These are phyloP conservation scores for Drosophila seguyi DNA, from an alignment of 1,140 invertebrate genomes.

Conservation along the genomic window DNA sequence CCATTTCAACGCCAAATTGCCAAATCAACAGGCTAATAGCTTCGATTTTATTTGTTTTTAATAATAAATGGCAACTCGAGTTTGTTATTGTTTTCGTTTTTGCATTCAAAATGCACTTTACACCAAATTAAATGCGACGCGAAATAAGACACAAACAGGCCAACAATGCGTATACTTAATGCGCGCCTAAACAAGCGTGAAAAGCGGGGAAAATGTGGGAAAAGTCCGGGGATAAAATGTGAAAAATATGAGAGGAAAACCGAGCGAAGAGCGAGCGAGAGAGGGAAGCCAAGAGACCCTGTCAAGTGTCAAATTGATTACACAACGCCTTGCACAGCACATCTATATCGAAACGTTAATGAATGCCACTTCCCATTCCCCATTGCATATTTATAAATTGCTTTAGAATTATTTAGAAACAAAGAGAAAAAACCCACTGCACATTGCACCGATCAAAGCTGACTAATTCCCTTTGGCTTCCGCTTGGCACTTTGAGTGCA, in stretches of 20 bases:
- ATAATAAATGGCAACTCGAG: slow-evolving; percentile 4
- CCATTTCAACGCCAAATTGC: slow-evolving; percentile 28
- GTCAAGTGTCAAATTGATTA: slow-evolving; percentile 77
- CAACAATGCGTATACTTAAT: slow-evolving; percentile 70
- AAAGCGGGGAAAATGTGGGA: slow-evolving; percentile 21
- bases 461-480: slow-evolving; percentile 24
- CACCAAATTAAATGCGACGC: slow-evolving; percentile 62
- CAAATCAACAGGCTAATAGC: slow-evolving; percentile 16
- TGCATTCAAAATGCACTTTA: slow-evolving; percentile 49
- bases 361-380: slow-evolving; percentile 55
- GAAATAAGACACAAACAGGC: slow-evolving; percentile 31
- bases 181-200: slow-evolving; percentile 47
- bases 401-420: slow-evolving; percentile 10
- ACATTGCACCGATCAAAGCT: slow-evolving; percentile 21
- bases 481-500: slow-evolving; percentile 7
- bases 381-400: slow-evolving; percentile 43
- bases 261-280: not conserved
- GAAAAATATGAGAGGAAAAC: not conserved
- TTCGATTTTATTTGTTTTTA: slow-evolving; percentile 27
- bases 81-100: slow-evolving; percentile 51
- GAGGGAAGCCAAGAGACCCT: slow-evolving; percentile 5
- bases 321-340: slow-evolving; percentile 40
- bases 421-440: slow-evolving; percentile 4
- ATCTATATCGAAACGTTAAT: slow-evolving; percentile 57
- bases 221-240: slow-evolving; percentile 1